Evolutionary conservation across 1,140 invertebrate species (phyloP).

Genomic region (Leptoteleia sp.): DNA sequence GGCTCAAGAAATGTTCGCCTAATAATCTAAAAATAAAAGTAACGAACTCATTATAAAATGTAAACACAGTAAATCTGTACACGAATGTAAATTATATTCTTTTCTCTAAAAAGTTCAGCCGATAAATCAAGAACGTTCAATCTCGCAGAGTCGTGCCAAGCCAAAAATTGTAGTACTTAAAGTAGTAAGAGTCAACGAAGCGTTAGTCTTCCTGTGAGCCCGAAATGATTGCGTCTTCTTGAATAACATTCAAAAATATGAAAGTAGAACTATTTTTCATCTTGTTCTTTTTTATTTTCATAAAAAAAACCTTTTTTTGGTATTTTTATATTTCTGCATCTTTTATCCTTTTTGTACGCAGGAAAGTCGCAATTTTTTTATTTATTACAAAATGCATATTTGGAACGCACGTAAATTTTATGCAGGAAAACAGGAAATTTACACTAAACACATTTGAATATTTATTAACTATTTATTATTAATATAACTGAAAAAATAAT

Average conservation of each 20-base stretch:
- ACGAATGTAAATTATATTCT: constrained; percentile 1
- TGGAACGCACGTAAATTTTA: too few relatives aligned
- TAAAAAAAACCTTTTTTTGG: constrained; percentile 5
- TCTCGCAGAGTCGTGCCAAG: constrained; percentile 15
- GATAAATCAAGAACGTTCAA: constrained; percentile 29
- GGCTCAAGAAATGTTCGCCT: too few relatives aligned
- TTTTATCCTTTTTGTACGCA: too few relatives aligned
- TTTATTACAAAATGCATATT: too few relatives aligned
- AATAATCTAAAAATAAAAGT: too few relatives aligned
- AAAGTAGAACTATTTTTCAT: too few relatives aligned
- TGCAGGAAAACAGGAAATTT: too few relatives aligned
- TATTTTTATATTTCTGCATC: constrained; percentile 5
- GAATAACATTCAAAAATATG: constrained; percentile 12
- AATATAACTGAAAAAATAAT: too few relatives aligned
- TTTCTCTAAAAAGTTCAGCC: constrained; percentile 1
- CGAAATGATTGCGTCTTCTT: constrained; percentile 12
- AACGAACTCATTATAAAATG: constrained; percentile 5
- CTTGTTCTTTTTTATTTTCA: too few relatives aligned
- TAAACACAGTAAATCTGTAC: neutral
- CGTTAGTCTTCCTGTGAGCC: constrained; percentile 5
- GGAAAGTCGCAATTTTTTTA: too few relatives aligned
- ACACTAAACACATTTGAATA: too few relatives aligned
- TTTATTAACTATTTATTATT: too few relatives aligned
- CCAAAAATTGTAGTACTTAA: constrained; percentile 33
- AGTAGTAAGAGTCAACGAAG: constrained; percentile 39